Base-by-base conservation (phyloP, 1,140 invertebrate genomes). In the Delia radicum region DNA sequence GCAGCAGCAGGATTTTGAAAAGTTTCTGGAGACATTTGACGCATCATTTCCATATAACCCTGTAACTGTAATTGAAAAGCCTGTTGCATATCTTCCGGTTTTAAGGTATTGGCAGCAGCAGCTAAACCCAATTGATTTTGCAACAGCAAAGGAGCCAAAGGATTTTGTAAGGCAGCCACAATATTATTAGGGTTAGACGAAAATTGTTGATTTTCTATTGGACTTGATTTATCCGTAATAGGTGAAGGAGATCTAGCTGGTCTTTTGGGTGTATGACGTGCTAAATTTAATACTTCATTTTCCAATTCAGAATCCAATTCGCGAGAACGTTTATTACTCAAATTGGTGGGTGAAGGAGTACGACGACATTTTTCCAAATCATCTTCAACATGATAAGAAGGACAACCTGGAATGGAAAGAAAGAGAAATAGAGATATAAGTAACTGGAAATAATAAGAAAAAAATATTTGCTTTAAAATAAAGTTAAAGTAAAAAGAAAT, bases 21-120 rank as follows among this genome's bases (percentile, higher is more conserved):
- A n/a, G 62, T 55, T 15, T 73, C 74, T 0, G 82, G 84, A 1
- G 82, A 77, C 76, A 83, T 62, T 76, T 83, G 81, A 12, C 82
- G 82, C 27, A 86, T 80, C 79, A 86, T 81, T 75, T 86, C 82
- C n/a, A 86, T 84, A 63, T 85, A 86, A 27, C 79, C 83, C 27
- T 86, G 84, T 69, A 86, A 12, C 65, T 86, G 85, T 8, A 84
- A 28, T 31, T 86, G 85, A 69, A 86, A 73, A n/a, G 85, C 85
- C 48, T 86, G 83, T 28, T 86, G 85, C 79, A 86, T 81, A 37
- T 84, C 79, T 72, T 80, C 79, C 0, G 81, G 79, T 0, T 77
- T 78, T 29, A 86, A 78, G 4, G 63, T 77, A 12, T 63, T 73
- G 6, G 28, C 37, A 8, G 72, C 21, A 15, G 55, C 65, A 12